Evolutionary conservation across 2,888 invertebrate genomes (phyloP).

Genomic region (Lasioglossum malachurum): DNA sequence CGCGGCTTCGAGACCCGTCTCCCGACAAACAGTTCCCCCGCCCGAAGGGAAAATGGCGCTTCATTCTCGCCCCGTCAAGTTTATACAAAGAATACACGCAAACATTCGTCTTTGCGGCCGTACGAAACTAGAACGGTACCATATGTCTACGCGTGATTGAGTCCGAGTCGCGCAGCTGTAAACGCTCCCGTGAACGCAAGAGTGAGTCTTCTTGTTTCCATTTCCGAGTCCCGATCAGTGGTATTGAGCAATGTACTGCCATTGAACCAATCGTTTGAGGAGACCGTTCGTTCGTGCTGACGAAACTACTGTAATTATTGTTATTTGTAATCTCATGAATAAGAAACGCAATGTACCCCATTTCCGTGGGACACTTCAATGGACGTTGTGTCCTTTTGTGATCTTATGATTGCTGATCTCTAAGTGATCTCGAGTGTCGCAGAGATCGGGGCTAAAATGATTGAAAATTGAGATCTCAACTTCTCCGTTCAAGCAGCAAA

Average conservation of each 20-base stretch:
- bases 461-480: background rate
- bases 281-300: background rate
- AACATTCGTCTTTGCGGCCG: constrained; percentile 26
- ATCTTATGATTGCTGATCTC: background rate
- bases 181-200: constrained; percentile 59
- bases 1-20: constrained; percentile 48
- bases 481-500: background rate
- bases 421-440: background rate
- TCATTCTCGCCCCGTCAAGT: constrained; percentile 10
- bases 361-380: background rate
- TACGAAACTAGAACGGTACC: constrained; percentile 59
- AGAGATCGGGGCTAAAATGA: background rate
- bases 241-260: constrained; percentile 70
- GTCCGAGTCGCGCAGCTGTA: constrained; percentile 52
- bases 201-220: constrained; percentile 56
- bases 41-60: constrained; percentile 47
- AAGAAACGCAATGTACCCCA: background rate
- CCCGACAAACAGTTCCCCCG: constrained; percentile 19
- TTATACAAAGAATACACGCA: constrained; percentile 59
- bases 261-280: constrained; percentile 49
- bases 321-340: background rate
- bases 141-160: constrained; percentile 57
- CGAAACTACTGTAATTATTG: background rate
- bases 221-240: constrained; percentile 59
- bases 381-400: background rate